Base-by-base conservation (phyloP, 1,140 invertebrate genomes). In the Bombus waltoni region DNA sequence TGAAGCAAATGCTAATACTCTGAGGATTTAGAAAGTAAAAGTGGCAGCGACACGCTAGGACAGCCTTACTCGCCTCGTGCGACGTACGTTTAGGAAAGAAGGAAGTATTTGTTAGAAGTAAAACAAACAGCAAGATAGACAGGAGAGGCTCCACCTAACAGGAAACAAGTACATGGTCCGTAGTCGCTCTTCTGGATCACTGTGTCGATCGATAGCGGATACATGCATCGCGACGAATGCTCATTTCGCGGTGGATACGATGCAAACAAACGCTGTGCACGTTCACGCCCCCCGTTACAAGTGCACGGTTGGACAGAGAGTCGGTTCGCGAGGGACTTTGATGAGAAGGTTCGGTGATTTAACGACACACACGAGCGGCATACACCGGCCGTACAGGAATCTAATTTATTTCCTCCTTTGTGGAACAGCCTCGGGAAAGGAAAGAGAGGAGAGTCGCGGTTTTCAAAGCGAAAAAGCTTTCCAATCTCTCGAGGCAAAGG, bases 221-320 rank as follows among this genome's bases (percentile, higher is more conserved):
- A 71, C 10, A 25, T 8, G 35, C 15, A 18, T 25, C 70, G 35
- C 38, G 38, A 38, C 40, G 32, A 38, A 40, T 40, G 70, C 70
- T 38, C 35, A 38, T 72, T 72, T 25, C 70, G 35, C 25, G 18
- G 13, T 18, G 38, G 38, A 47, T 40, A 71, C 87, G 87, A 70
- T 13, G 87, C 89, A 93, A 93, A 93, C 90, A 90, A 90, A 62
- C 25, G 28, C 1, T n/a, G 93, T 89, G 90, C 89, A 62, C 10
- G 59, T 10, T 62, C 59, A n/a, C 59, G 10, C 28, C 1, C 10
- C 59, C 28, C 28, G 28, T 62, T 11, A 28, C 57, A 28, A 28
- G 22, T 59, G 25, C n/a, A n/a, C 59, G 59, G n/a, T 13, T 32
- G 13, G 28, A 85, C 62, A 35, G 35, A 38, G 66, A 68, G 32